Evolutionary conservation across 92 coral and sea anemone species (phyloP).

Genomic region (Zoanthus sansibaricus): DNA sequence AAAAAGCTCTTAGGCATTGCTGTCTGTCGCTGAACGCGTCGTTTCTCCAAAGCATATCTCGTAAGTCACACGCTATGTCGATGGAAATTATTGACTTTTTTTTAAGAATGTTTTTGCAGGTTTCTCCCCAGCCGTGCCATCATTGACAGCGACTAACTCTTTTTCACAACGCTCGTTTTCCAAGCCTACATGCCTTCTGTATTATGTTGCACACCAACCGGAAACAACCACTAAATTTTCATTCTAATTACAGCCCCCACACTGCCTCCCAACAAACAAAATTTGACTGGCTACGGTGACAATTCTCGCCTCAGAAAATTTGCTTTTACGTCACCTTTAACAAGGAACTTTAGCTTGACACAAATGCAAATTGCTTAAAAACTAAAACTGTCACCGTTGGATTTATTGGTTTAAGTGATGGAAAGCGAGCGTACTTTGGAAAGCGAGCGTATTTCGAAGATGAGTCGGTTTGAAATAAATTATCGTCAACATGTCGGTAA

Average conservation of each 20-base stretch:
- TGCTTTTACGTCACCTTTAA: slow-evolving; percentile 75
- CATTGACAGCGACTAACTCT: background rate
- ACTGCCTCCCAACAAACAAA: slow-evolving; percentile 59
- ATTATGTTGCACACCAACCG: slow-evolving; percentile 77
- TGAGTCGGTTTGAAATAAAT: slow-evolving; percentile 55
- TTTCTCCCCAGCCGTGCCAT: slow-evolving; percentile 25
- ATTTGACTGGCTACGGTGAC: slow-evolving; percentile 69
- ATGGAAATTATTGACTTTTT: slow-evolving; percentile 38
- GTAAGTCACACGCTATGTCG: slow-evolving; percentile 52
- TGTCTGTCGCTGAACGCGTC: slow-evolving; percentile 53
- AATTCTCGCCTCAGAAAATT: slow-evolving; percentile 59
- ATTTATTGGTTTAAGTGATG: background rate
- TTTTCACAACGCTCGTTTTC: slow-evolving; percentile 60
- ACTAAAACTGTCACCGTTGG: slow-evolving; percentile 23
- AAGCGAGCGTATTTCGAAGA: slow-evolving; percentile 61
- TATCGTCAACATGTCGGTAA: slow-evolving; percentile 60
- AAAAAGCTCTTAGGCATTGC: slow-evolving; percentile 98
- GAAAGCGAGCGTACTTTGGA: background rate
- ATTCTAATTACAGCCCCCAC: slow-evolving; percentile 84
- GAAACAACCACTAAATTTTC: slow-evolving; percentile 78
- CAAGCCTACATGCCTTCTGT: slow-evolving; percentile 74
- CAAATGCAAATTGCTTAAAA: slow-evolving; percentile 36
- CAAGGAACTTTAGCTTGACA: slow-evolving; percentile 40
- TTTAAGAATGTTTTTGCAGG: background rate
- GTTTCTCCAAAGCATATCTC: slow-evolving; percentile 67